A percentile compares a stretch with the other conserved stretches of the same genome.
phyloP scores from a whole-genome alignment of 2,888 invertebrate genomes.

The Caenorhabditis doughertyi region DNA sequence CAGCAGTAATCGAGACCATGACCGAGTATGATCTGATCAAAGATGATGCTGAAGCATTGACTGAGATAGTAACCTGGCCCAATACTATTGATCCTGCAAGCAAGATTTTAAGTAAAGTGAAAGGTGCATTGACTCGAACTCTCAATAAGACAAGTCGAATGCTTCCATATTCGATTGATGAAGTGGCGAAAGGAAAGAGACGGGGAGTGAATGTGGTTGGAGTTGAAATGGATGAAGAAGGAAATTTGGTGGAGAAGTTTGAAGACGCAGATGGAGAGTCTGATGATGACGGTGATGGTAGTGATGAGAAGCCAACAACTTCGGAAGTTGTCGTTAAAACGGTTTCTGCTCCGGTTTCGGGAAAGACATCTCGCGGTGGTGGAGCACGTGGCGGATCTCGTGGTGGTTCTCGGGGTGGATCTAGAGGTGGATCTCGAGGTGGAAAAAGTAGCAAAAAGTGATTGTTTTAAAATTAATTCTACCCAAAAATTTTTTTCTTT shows the following conservation, averaged over 20 bases:
- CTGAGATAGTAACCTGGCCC: conserved; percentile 91
- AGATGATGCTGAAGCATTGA: conserved; percentile 93
- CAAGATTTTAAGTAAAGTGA: conserved; percentile 87
- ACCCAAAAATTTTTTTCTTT: not conserved
- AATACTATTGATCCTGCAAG: conserved; percentile 87
- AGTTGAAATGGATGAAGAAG: conserved; percentile 74
- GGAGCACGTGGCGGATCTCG: conserved; percentile 4
- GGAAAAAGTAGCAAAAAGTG: conserved; percentile 51
- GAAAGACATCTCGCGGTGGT: conserved; percentile 20
- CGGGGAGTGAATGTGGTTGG: conserved; percentile 57
- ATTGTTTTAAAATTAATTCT: too few relatives aligned
- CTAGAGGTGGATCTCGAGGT: conserved; percentile 36
- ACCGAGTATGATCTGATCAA: conserved; percentile 90
- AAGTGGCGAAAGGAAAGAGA: conserved; percentile 74
- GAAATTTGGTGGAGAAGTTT: conserved; percentile 69
- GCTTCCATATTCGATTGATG: conserved; percentile 88
- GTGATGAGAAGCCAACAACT: conserved; percentile 57
- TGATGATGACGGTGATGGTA: conserved; percentile 66
- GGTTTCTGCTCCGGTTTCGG: too few relatives aligned
- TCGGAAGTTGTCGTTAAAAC: conserved; percentile 55
- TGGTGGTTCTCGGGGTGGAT: conserved; percentile 43
- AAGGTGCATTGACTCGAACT: conserved; percentile 93
- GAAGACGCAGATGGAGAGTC: conserved; percentile 69
- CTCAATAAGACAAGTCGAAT: conserved; percentile 92
- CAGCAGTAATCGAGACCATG: conserved; percentile 63